These are phyloP conservation scores for Matsumurasca onukii DNA, from an alignment of 1,140 invertebrate genomes.

Conservation along the genomic window DNA sequence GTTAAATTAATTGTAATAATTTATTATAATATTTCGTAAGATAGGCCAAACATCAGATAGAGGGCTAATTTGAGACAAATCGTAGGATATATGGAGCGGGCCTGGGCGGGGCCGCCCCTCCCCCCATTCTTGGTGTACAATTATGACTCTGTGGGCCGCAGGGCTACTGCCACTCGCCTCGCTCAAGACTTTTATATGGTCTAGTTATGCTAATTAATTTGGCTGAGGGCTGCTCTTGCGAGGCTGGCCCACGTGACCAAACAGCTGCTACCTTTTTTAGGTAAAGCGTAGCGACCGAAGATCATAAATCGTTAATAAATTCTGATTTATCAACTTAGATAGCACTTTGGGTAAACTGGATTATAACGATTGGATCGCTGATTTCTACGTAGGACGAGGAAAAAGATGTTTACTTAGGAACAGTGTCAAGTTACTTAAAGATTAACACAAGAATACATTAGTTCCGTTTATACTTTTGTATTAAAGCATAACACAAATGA, in stretches of 20 bases:
- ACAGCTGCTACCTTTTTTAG: no score
- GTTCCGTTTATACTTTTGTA: no score
- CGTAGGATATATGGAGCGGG: slow-evolving; percentile 11
- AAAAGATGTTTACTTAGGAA: no score
- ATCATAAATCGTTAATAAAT: no score
- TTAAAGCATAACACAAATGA: no score
- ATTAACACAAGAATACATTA: no score
- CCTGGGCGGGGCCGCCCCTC: slow-evolving; percentile 10
- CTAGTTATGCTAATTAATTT: slow-evolving; percentile 18
- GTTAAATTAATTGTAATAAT: slow-evolving; percentile 15
- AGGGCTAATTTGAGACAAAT: slow-evolving; percentile 15
- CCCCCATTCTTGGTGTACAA: slow-evolving; percentile 5
- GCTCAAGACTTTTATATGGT: neutral
- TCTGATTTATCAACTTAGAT: no score
- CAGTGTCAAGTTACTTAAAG: no score
- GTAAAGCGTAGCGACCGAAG: neutral
- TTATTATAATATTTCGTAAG: slow-evolving; percentile 18
- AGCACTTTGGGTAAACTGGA: no score
- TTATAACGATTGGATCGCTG: no score
- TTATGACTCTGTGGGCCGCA: neutral
- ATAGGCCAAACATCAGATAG: slow-evolving; percentile 12
- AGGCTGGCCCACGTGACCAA: no score
- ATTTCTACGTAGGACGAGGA: no score
- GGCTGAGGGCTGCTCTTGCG: slow-evolving; percentile 11
- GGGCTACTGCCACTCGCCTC: neutral